Evolutionary conservation across 1,140 invertebrate genomes (phyloP), one percentile per base, ranked within the genome.

Genomic region (Nasonia vitripennis): DNA sequence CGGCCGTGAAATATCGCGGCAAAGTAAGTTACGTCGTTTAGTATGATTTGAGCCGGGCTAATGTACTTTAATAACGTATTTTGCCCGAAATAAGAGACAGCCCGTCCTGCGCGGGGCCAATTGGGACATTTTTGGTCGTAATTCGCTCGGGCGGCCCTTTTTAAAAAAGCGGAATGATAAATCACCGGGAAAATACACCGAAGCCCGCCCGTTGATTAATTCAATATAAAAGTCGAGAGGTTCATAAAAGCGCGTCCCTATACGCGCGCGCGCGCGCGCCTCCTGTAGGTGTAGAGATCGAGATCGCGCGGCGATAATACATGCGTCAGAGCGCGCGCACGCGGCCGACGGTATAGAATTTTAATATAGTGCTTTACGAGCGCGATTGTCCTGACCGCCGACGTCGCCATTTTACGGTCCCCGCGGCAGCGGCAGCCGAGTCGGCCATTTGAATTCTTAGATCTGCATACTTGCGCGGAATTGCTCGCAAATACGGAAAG

Each of bases 291-390:
- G 31, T 62, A 77, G n/a, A 77, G 14, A 34, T 77, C 48, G 1
- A 77, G 51, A 71, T 70, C 68, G 17, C 31, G 41, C 31, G 41
- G 78, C 83, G 83, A 85, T 80, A 80, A 85, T 83, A 78, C 51
- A 67, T 79, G 68, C 83, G 83, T 31, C 23, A 68, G 77, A 81
- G 78, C 20, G 74, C 77, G 85, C 82, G 48, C 62, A 78, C 68
- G 70, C 51, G 51, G 34, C 68, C 78, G 87, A 83, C 89, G 91
- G 91, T 93, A 93, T 92, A 93, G 93, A 93, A 93, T 93, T 93
- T 93, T 93, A 93, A 93, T 93, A 93, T 93, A 93, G 92, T 93
- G 91, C 84, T 93, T 93, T 93, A 93, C 92, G 93, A 93, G 92
- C 90, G 90, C 92, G 92, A 93, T 93, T 93, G 92, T 93, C 93